phyloP scores from a whole-genome alignment of 2,888 invertebrate genomes.

The Conops quadrifasciatus region DNA sequence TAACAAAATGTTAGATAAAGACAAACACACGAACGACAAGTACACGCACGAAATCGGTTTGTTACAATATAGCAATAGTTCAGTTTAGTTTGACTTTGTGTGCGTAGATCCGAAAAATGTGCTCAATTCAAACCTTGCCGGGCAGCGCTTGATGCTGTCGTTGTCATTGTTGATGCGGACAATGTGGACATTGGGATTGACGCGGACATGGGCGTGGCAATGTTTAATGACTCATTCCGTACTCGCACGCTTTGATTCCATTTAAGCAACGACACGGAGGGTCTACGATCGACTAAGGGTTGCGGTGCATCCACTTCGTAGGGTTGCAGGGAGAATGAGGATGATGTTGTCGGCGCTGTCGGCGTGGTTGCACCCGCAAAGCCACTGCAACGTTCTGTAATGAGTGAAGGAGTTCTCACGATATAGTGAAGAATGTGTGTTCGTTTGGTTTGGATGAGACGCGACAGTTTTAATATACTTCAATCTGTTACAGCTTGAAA shows the following conservation, averaged over 20 bases:
- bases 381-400: constrained; percentile 79
- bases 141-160: constrained; percentile 61
- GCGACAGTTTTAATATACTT: too few relatives aligned
- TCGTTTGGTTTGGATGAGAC: constrained; percentile 20
- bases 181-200: constrained; percentile 24
- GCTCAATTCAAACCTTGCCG: constrained; percentile 67
- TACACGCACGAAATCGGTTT: too few relatives aligned
- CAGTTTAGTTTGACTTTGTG: too few relatives aligned
- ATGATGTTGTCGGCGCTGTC: constrained; percentile 62
- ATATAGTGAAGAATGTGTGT: constrained; percentile 26
- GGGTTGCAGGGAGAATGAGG: constrained; percentile 67
- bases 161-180: constrained; percentile 35
- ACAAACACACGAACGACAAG: too few relatives aligned
- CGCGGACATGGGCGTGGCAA: constrained; percentile 38
- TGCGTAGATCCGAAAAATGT: too few relatives aligned
- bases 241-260: constrained; percentile 60
- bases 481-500: too few relatives aligned
- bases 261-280: constrained; percentile 71
- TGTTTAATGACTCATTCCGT: constrained; percentile 30
- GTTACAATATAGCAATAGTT: too few relatives aligned
- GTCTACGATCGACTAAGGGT: constrained; percentile 75
- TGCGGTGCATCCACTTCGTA: constrained; percentile 76
- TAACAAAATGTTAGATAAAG: too few relatives aligned
- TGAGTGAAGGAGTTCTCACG: constrained; percentile 43
- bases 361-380: constrained; percentile 66